A percentile compares a stretch with the other conserved stretches of the same genome.
These are phyloP conservation scores for Misgurnus anguillicaudatus DNA, from an alignment of 2,113 vertebrate genomes.

Conservation along the genomic window DNA sequence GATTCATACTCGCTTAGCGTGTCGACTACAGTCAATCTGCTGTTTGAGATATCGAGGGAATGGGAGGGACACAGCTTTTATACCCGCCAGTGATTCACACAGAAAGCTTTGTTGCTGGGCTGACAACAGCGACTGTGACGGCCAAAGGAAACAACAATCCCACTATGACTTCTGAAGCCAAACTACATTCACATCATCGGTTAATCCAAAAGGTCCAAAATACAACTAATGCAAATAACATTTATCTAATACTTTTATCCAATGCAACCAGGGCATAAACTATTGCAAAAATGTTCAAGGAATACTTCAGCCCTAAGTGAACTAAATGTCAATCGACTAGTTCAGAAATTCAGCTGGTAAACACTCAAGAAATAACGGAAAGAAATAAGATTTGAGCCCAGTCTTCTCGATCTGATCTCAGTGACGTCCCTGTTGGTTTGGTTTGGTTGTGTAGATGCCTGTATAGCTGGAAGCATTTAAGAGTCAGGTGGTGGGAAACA, in stretches of 20 bases:
- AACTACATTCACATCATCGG: not conserved
- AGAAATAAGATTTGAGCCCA: not conserved
- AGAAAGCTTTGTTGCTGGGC: conserved; percentile 36
- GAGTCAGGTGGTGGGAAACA: conserved; percentile 31
- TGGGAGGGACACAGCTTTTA: conserved; percentile 13
- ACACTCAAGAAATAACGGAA: too few relatives aligned
- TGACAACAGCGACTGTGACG: conserved; percentile 5
- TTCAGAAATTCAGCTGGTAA: too few relatives aligned
- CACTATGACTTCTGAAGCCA: conserved; percentile 7
- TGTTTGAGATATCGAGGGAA: conserved; percentile 15
- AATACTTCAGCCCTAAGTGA: too few relatives aligned
- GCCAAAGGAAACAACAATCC: conserved; percentile 36
- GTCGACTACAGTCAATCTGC: conserved; percentile 1
- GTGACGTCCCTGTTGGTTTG: not conserved
- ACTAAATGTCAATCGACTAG: too few relatives aligned
- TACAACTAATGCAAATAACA: not conserved
- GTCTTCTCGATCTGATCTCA: not conserved
- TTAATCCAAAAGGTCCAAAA: not conserved
- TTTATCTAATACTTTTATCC: too few relatives aligned
- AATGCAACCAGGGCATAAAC: too few relatives aligned
- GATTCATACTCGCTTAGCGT: not conserved
- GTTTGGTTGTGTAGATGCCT: not conserved
- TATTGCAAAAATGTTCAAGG: too few relatives aligned
- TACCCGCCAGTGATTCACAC: conserved; percentile 26
- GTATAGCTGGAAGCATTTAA: conserved; percentile 14